These are phyloP conservation scores for Phaethornis superciliosus DNA, from an alignment of 2,113 vertebrate species.

Conservation along the genomic window DNA sequence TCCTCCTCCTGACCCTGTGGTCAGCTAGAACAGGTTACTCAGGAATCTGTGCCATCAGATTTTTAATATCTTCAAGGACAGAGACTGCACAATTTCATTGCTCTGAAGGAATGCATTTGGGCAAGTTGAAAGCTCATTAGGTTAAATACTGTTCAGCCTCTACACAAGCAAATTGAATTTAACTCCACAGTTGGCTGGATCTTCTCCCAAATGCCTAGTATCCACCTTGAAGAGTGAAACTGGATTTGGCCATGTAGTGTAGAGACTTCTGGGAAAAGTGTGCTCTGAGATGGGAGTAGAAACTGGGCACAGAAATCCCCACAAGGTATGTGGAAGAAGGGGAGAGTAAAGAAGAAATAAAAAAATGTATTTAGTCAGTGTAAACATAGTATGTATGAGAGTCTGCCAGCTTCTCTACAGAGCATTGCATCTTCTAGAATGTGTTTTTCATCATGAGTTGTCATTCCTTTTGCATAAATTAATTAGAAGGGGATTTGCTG, in stretches of 20 bases:
- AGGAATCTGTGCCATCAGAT: neutral
- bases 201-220: neutral
- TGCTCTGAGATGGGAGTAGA: neutral
- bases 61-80: neutral
- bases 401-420: neutral
- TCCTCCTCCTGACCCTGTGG: neutral
- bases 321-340: neutral
- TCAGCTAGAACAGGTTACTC: neutral
- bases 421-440: slow-evolving; percentile 17
- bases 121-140: neutral
- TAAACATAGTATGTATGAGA: neutral
- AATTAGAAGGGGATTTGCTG: slow-evolving; percentile 19
- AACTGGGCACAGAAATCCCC: neutral
- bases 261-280: neutral
- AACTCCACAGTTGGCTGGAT: neutral
- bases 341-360: neutral
- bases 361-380: neutral
- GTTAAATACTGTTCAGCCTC: neutral
- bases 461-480: slow-evolving; percentile 24
- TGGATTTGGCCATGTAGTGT: neutral
- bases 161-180: neutral
- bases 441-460: neutral
- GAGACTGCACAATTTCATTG: neutral
- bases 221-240: neutral
- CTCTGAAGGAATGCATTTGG: neutral